Conservation (phyloP, 1,140 invertebrate species). For the Phocides pigmalion region DNA sequence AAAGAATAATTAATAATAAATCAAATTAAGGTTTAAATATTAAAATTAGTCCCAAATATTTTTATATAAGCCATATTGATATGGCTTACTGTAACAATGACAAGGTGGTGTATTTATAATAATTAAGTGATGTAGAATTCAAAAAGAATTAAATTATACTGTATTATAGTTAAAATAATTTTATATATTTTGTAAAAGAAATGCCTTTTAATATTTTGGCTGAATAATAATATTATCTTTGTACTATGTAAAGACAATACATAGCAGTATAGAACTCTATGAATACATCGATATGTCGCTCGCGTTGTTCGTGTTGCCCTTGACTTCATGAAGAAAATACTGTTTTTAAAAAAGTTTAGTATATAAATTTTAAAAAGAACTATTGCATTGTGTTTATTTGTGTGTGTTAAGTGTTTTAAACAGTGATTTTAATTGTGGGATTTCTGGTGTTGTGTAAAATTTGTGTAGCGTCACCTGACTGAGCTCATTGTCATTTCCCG, state of each 20-base stretch:
- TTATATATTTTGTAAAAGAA: too few species aligned
- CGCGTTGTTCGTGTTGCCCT: constrained; percentile 77
- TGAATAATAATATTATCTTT: constrained; percentile 8
- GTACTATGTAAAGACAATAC: constrained; percentile 2
- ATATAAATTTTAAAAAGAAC: constrained; percentile 48
- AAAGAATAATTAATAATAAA: too few species aligned
- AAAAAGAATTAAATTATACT: too few species aligned
- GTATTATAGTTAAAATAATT: too few species aligned
- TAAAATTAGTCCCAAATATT: too few species aligned
- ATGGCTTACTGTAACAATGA: too few species aligned
- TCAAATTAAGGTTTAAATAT: too few species aligned
- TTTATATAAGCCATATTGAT: too few species aligned
- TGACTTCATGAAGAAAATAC: constrained; percentile 73
- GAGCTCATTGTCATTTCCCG: constrained; percentile 83
- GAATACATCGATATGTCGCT: constrained; percentile 74
- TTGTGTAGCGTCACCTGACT: constrained; percentile 82
- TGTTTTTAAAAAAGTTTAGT: constrained; percentile 70
- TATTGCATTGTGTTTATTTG: constrained; percentile 35
- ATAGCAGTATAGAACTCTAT: constrained; percentile 45
- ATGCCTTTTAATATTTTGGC: constrained; percentile 3
- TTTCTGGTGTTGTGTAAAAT: constrained; percentile 51
- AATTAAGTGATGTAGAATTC: too few species aligned
- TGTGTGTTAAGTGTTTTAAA: constrained; percentile 39
- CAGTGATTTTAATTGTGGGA: constrained; percentile 41
- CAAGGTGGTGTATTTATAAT: too few species aligned